These are phyloP conservation scores for Pygocentrus nattereri DNA, from an alignment of 2,797 vertebrate genomes.

Conservation along the genomic window DNA sequence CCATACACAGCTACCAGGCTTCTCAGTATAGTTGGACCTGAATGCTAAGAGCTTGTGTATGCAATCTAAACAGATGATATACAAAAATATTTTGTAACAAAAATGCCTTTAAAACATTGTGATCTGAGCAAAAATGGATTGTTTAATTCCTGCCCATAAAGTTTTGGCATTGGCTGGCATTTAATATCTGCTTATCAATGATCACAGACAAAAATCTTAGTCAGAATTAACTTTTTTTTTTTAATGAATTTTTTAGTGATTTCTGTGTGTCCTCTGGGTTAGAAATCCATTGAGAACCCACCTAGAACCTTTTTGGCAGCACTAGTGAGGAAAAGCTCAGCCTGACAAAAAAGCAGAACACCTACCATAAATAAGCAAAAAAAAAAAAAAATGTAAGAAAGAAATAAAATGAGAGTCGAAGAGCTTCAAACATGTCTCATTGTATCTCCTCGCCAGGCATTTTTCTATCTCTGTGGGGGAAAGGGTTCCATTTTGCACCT, in stretches of 20 bases:
- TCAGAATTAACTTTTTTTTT: too few relatives aligned
- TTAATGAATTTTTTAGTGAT: too few relatives aligned
- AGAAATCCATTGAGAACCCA: too few relatives aligned
- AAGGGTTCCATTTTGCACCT: conserved; percentile 63
- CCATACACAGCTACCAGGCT: not conserved
- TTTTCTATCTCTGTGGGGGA: conserved; percentile 46
- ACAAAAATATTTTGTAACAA: too few relatives aligned
- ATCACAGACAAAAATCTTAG: too few relatives aligned
- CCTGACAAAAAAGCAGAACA: not conserved
- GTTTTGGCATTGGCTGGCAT: too few relatives aligned
- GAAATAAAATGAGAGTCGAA: conserved; percentile 8
- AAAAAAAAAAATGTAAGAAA: conserved; percentile 11
- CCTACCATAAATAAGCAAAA: not conserved
- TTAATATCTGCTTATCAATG: too few relatives aligned
- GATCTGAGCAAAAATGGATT: too few relatives aligned
- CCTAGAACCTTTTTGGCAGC: not conserved
- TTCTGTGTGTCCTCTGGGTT: too few relatives aligned
- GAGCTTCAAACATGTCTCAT: conserved; percentile 31
- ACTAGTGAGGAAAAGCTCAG: not conserved
- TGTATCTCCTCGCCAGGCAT: conserved; percentile 27
- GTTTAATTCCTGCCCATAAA: too few relatives aligned
- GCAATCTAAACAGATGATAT: not conserved
- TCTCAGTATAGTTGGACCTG: not conserved
- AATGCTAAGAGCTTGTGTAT: not conserved
- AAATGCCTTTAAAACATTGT: too few relatives aligned